Conservation (phyloP, 2,113 vertebrate genomes). For the Odobenus rosmarus region DNA sequence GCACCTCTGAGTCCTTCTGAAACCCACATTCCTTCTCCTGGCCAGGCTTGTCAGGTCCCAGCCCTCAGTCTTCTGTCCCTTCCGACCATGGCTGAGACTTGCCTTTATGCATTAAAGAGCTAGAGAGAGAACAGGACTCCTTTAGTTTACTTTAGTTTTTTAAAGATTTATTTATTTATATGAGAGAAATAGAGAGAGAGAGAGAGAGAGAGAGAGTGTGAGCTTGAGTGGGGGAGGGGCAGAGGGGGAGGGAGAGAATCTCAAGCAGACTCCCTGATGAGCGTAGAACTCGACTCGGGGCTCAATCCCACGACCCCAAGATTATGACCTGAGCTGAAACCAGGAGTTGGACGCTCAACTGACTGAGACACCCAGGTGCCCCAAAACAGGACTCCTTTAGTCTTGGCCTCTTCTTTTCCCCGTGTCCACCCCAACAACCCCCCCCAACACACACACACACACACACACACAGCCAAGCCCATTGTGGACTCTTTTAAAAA, state of each 20-base stretch:
- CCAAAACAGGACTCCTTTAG: not conserved
- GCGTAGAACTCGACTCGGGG: not conserved
- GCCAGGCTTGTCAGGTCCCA: too few relatives aligned
- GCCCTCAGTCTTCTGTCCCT: not conserved
- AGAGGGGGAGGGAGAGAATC: not conserved
- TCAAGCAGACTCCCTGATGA: not conserved
- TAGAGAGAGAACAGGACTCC: not conserved
- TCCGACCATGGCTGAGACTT: not conserved
- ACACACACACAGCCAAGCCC: not conserved
- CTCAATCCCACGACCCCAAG: not conserved
- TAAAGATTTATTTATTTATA: not conserved
- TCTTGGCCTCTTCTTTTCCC: not conserved
- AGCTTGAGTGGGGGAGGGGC: not conserved
- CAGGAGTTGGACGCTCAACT: not conserved
- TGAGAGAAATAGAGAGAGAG: not conserved
- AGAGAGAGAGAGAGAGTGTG: too few relatives aligned
- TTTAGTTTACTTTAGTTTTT: not conserved
- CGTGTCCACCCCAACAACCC: not conserved
- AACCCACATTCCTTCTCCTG: not conserved
- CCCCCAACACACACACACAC: too few relatives aligned
- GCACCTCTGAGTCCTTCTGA: not conserved
- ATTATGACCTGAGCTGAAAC: not conserved
- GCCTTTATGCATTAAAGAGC: not conserved
- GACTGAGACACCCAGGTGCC: not conserved
- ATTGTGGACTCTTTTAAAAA: constrained; percentile 10